A percentile compares a stretch with the other conserved stretches of the same genome.
phyloP scores from a whole-genome alignment of 2,113 vertebrate genomes.

The Prochilodus magdalenae region DNA sequence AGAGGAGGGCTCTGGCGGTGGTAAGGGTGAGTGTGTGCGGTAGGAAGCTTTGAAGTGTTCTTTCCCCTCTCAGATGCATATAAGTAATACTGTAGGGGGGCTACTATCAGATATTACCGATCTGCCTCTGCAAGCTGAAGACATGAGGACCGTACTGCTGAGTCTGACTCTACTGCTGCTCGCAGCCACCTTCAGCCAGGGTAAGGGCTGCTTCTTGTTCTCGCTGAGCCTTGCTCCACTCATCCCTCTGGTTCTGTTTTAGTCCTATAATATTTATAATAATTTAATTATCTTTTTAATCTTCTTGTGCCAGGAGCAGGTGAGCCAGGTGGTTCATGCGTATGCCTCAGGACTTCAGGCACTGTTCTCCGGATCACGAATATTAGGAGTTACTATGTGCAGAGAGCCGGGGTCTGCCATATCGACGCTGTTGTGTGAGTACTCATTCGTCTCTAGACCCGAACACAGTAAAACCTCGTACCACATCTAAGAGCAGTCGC shows the following conservation, averaged over 20 bases:
- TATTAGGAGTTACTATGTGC: constrained; percentile 12
- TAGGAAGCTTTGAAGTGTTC: constrained; percentile 44
- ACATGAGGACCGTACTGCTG: constrained; percentile 28
- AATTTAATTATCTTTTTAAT: too few species aligned
- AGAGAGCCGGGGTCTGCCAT: constrained; percentile 29
- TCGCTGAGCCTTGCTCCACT: not conserved
- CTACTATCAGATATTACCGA: not conserved
- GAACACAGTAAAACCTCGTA: not conserved
- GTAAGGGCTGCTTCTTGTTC: constrained; percentile 14
- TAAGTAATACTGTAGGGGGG: constrained; percentile 17
- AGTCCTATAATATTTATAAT: too few species aligned
- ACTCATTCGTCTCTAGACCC: not conserved
- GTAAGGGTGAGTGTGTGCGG: not conserved
- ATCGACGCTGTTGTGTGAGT: constrained; percentile 49
- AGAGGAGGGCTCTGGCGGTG: too few species aligned
- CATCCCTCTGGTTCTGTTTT: too few species aligned
- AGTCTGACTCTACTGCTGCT: constrained; percentile 31
- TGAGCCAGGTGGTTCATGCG: not conserved
- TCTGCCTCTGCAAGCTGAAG: constrained; percentile 1
- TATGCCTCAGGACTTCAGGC: constrained; percentile 1
- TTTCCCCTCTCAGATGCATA: constrained; percentile 34
- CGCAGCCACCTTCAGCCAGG: constrained; percentile 11
- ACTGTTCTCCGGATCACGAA: not conserved
- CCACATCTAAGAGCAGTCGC: not conserved
- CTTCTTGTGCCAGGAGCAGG: not conserved